Percentiles rank a stretch among this genome's conserved stretches.
Conservation (phyloP, 1,140 invertebrate species). For the Andrena cerasifolii region DNA sequence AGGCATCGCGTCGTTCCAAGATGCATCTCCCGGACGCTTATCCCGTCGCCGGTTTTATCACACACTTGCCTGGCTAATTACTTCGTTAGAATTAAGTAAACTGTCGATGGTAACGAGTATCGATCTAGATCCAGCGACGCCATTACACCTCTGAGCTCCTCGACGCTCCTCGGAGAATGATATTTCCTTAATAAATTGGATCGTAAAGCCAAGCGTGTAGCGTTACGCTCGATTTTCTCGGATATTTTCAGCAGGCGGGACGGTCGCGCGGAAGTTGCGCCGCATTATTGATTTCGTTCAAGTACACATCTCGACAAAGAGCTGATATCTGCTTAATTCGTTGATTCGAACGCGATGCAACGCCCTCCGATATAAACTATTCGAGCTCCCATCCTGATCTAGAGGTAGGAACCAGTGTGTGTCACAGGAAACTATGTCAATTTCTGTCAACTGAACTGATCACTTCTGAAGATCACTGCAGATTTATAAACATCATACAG, state of each 20-base stretch:
- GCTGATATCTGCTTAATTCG: slow-evolving; percentile 16
- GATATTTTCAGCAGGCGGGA: slow-evolving; percentile 23
- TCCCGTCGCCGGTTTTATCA: slow-evolving; percentile 38
- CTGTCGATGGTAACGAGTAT: slow-evolving; percentile 62
- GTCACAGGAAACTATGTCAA: no score
- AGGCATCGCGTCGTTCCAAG: slow-evolving; percentile 6
- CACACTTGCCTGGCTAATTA: slow-evolving; percentile 39
- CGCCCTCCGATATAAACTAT: no score
- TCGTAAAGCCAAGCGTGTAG: slow-evolving; percentile 43
- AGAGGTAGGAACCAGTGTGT: no score
- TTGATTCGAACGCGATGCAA: no score
- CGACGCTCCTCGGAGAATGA: slow-evolving; percentile 37
- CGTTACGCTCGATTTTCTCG: slow-evolving; percentile 44
- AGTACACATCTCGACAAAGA: slow-evolving; percentile 8
- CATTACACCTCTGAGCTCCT: slow-evolving; percentile 20
- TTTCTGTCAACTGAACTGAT: no score
- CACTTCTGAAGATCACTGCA: no score
- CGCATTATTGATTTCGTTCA: slow-evolving; percentile 56
- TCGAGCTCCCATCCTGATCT: no score
- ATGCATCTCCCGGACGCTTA: background rate
- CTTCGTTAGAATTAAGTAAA: slow-evolving; percentile 57
- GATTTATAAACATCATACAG: no score
- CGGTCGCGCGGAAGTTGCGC: slow-evolving; percentile 48
- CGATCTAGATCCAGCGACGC: slow-evolving; percentile 30
- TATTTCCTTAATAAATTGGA: slow-evolving; percentile 51